Evolutionary conservation across 2,888 invertebrate species (phyloP).

Genomic region (Agrochola lychnidis): DNA sequence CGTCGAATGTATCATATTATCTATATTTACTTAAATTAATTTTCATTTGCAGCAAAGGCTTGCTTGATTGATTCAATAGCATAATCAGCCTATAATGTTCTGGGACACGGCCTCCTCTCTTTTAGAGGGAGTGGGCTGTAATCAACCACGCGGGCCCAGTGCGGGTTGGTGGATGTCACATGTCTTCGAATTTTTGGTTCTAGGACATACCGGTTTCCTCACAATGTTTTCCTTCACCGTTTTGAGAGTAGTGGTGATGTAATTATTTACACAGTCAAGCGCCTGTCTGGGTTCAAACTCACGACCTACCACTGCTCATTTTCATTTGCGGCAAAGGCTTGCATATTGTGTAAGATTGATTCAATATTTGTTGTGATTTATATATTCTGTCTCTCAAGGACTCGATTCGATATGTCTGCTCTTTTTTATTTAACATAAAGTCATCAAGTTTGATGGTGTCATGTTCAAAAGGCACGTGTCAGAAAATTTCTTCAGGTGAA

Average conservation of each 20-base stretch:
- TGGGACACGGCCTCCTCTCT: no score
- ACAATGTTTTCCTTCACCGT: no score
- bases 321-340: constrained; percentile 9
- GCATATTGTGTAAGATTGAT: constrained; percentile 23
- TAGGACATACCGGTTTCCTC: no score
- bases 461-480: constrained; percentile 14
- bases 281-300: no score
- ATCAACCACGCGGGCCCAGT: no score
- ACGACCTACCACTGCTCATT: neutral
- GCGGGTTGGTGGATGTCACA: no score
- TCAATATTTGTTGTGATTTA: constrained; percentile 30
- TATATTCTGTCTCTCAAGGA: constrained; percentile 38
- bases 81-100: no score
- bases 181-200: no score
- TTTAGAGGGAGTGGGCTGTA: no score
- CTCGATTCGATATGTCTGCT: constrained; percentile 39
- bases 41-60: constrained; percentile 9
- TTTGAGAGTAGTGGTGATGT: no score
- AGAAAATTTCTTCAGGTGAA: neutral
- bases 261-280: no score
- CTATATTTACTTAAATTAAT: neutral
- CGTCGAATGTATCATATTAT: constrained; percentile 8
- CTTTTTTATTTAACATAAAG: constrained; percentile 36
- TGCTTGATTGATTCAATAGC: constrained; percentile 2
- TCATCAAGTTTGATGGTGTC: constrained; percentile 21